phyloP scores from a whole-genome alignment of 2,888 invertebrate species.

The Drosophila mayaguana region DNA sequence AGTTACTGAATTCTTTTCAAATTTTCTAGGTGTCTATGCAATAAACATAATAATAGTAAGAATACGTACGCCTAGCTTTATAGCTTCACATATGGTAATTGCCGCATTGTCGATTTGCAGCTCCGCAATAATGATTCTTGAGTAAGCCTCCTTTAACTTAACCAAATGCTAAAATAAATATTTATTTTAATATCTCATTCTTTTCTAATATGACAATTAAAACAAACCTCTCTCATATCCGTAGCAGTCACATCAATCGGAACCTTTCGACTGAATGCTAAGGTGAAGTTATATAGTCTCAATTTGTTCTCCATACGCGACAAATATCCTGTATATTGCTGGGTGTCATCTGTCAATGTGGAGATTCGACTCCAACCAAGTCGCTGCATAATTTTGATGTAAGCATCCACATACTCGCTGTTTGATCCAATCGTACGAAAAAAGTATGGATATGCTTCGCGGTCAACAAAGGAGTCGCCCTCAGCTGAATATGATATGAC shows the following conservation, averaged over 20 bases:
- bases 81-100: conserved; percentile 93
- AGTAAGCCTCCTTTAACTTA: conserved; percentile 88
- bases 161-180: conserved; percentile 86
- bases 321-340: conserved; percentile 92
- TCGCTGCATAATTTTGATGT: conserved; percentile 87
- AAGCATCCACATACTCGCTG: conserved; percentile 87
- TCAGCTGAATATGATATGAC: conserved; percentile 93
- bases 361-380: conserved; percentile 90
- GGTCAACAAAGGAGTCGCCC: conserved; percentile 89
- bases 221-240: conserved; percentile 50
- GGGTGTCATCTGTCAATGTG: conserved; percentile 91
- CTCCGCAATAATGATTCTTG: conserved; percentile 92
- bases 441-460: conserved; percentile 90
- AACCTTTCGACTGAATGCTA: conserved; percentile 90
- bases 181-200: not conserved
- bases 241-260: conserved; percentile 84
- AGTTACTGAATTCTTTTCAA: too few species aligned
- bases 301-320: conserved; percentile 89
- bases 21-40: too few species aligned
- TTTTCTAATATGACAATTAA: too few species aligned
- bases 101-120: conserved; percentile 90
- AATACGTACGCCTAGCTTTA: conserved; percentile 74
- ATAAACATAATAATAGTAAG: not conserved
- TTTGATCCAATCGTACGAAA: conserved; percentile 93
- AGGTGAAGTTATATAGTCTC: conserved; percentile 87